Percentiles rank a stretch among this genome's conserved stretches.
Evolutionary conservation across 1,140 invertebrate genomes (phyloP).

Genomic region (Kradibia gibbosae): DNA sequence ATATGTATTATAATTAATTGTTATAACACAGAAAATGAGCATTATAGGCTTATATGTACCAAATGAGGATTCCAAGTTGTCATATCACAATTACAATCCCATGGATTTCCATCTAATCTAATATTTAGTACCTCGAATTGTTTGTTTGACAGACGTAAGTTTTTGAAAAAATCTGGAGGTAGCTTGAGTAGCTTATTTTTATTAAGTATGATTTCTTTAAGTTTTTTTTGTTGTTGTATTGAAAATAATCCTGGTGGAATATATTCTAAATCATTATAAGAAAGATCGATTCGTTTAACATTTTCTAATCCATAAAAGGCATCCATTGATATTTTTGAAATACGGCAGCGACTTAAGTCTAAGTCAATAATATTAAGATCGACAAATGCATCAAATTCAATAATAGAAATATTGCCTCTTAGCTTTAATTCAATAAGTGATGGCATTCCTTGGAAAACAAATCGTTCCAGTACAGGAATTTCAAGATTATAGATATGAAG

Average conservation of each 20-base stretch:
- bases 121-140: constrained; percentile 67
- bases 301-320: constrained; percentile 77
- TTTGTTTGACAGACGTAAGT: constrained; percentile 65
- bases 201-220: constrained; percentile 77
- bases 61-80: constrained; percentile 75
- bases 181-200: constrained; percentile 76
- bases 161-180: constrained; percentile 75
- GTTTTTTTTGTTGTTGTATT: constrained; percentile 73
- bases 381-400: constrained; percentile 81
- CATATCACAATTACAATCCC: constrained; percentile 81
- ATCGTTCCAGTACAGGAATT: constrained; percentile 74
- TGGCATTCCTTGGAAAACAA: constrained; percentile 76
- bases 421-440: constrained; percentile 73
- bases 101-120: constrained; percentile 78
- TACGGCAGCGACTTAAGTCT: constrained; percentile 76
- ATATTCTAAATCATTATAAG: constrained; percentile 75
- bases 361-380: constrained; percentile 76
- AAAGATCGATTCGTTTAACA: constrained; percentile 77
- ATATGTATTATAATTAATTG: not conserved
- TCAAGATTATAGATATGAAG: constrained; percentile 76
- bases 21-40: constrained; percentile 23
- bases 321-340: constrained; percentile 79
- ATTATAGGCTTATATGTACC: constrained; percentile 52
- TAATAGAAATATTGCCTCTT: constrained; percentile 73
- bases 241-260: constrained; percentile 76